These are phyloP conservation scores for Contarinia nasturtii DNA, from an alignment of 1,140 invertebrate species.

Conservation along the genomic window DNA sequence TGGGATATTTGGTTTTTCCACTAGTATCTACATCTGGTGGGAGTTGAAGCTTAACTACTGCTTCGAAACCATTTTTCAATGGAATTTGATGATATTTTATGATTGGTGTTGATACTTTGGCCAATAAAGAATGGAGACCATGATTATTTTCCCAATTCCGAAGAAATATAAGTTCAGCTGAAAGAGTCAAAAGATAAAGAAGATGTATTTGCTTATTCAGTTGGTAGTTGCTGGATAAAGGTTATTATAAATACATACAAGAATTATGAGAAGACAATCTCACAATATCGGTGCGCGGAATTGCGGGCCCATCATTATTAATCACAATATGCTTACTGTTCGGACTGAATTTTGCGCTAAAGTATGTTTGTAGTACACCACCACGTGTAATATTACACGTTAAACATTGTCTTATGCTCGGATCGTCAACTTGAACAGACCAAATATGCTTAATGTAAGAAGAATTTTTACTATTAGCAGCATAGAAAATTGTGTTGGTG, in stretches of 20 bases:
- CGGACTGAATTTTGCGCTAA: conserved; percentile 16
- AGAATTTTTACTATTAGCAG: conserved; percentile 34
- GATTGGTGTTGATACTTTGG: conserved; percentile 12
- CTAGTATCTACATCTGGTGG: conserved; percentile 51
- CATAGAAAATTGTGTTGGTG: conserved; percentile 42
- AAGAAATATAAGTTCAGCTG: not conserved
- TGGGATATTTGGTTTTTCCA: conserved; percentile 54
- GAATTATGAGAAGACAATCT: conserved; percentile 10
- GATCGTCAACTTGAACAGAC: conserved; percentile 21
- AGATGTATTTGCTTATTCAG: not conserved
- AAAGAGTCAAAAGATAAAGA: not conserved
- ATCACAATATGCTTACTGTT: conserved; percentile 15
- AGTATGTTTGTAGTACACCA: conserved; percentile 17
- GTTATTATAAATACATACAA: conserved; percentile 10
- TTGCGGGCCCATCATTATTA: conserved; percentile 15
- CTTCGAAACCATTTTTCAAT: conserved; percentile 17
- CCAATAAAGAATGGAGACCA: conserved; percentile 8
- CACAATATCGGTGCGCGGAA: conserved; percentile 15
- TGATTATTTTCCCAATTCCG: conserved; percentile 17
- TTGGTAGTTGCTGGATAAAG: not conserved
- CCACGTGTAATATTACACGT: conserved; percentile 25
- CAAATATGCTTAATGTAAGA: conserved; percentile 37
- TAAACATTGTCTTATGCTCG: conserved; percentile 28
- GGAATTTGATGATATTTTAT: conserved; percentile 14
- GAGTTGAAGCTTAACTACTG: conserved; percentile 35